Evolutionary conservation across 2,888 invertebrate genomes (phyloP).

Genomic region (Cremastinae sp.): DNA sequence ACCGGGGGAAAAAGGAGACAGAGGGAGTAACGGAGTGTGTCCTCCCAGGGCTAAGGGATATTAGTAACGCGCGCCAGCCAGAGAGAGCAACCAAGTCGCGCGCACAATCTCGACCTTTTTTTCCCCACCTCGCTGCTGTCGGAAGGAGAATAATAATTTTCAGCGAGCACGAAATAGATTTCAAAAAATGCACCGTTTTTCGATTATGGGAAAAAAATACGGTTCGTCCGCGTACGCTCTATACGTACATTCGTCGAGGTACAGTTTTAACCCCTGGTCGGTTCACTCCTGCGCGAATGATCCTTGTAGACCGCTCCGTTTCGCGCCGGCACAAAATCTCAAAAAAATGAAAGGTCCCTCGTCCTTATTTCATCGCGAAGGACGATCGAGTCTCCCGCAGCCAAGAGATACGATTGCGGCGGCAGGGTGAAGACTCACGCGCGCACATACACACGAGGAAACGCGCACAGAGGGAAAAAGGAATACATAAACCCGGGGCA

Average conservation of each 20-base stretch:
- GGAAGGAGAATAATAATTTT: too few relatives aligned
- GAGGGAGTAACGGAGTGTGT: conserved; percentile 39
- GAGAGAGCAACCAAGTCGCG: conserved; percentile 50
- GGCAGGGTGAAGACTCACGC: conserved; percentile 22
- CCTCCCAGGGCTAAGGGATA: conserved; percentile 50
- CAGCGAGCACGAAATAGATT: too few relatives aligned
- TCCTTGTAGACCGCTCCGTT: too few relatives aligned
- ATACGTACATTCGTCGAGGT: not conserved
- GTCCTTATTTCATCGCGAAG: not conserved
- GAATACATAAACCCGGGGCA: conserved; percentile 41
- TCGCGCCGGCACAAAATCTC: conserved; percentile 1
- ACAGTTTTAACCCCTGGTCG: not conserved
- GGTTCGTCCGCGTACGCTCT: not conserved
- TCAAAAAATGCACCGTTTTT: not conserved
- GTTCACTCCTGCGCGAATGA: not conserved
- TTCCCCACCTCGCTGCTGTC: too few relatives aligned
- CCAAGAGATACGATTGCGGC: conserved; percentile 2
- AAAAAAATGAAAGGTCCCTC: not conserved
- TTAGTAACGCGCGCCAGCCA: conserved; percentile 49
- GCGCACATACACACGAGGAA: conserved; percentile 15
- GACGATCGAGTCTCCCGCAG: not conserved
- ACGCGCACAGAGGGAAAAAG: too few relatives aligned
- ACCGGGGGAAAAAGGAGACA: conserved; percentile 39
- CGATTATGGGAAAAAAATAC: not conserved
- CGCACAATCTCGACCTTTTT: conserved; percentile 52